Evolutionary conservation across 2,888 invertebrate species (phyloP).

Genomic region (Diloba caeruleocephala): DNA sequence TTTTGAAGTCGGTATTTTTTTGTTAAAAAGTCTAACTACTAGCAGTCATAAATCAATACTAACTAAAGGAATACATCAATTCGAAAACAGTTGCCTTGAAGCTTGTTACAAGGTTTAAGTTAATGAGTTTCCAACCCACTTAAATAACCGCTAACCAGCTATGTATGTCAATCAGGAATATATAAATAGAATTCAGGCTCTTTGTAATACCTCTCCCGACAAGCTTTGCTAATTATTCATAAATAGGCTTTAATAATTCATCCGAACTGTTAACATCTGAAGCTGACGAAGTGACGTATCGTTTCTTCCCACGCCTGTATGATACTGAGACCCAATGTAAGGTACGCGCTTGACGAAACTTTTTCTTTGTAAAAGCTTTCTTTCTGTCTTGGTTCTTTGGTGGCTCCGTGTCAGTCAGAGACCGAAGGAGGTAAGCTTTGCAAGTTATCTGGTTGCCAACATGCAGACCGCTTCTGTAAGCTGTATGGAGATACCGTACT

Average conservation of each 20-base stretch:
- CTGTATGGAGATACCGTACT: slow-evolving; percentile 82
- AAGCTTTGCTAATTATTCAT: slow-evolving; percentile 63
- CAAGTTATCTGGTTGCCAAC: slow-evolving; percentile 78
- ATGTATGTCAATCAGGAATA: no score
- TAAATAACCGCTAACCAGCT: no score
- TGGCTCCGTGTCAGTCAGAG: slow-evolving; percentile 68
- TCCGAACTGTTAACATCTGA: slow-evolving; percentile 79
- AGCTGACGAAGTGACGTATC: slow-evolving; percentile 64
- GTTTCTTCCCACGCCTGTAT: slow-evolving; percentile 58
- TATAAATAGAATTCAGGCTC: no score
- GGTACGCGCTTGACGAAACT: slow-evolving; percentile 68
- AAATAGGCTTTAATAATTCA: slow-evolving; percentile 79
- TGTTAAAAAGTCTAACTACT: no score
- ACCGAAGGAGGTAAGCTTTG: slow-evolving; percentile 78
- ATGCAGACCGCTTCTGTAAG: slow-evolving; percentile 79
- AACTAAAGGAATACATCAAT: no score
- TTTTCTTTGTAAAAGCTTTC: slow-evolving; percentile 67
- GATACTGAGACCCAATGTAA: slow-evolving; percentile 77
- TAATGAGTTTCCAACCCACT: no score
- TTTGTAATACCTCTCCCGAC: no score
- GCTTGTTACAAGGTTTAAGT: no score
- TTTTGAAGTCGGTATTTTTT: no score
- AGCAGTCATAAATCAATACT: no score
- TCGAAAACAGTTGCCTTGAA: no score
- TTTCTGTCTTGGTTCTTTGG: slow-evolving; percentile 49